Evolutionary conservation across 2,888 invertebrate genomes (phyloP), one percentile per base, ranked within the genome.

Genomic region (Geotrupes spiniger): DNA sequence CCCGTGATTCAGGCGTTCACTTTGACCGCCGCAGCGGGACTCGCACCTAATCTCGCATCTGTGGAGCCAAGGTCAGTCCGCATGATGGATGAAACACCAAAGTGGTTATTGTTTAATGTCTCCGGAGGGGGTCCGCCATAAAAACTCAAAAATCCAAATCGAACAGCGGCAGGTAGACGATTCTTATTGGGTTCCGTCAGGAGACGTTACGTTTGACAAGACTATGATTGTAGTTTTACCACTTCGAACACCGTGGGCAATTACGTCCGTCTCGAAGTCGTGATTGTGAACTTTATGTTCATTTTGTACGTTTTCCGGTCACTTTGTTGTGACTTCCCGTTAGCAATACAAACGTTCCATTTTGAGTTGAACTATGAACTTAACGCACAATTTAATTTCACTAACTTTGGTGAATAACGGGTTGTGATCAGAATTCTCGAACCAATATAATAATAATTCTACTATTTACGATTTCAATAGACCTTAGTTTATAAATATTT

Each of bases 71-170:
- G 64, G 63, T 62, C 62, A 57, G 54, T 54, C 49, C 52, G 54
- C 46, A 62, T 72, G 71, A 72, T 71, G 70, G 68, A 72, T 72
- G 69, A 66, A 69, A 67, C 68, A 64, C 68, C 68, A 63, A 68
- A 71, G 69, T 70, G 69, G 70, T 72, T 72, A 72, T 72, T 71
- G 72, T 72, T 72, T 71, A 71, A 72, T 72, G 64, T 68, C 68
- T 61, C 68, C 61, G 55, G 63, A 64, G 70, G 70, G 69, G 69
- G 69, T 64, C 66, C 51, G 41, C 51, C 55, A 57, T 15, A 65
- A 62, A 64, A 64, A 64, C 54, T 59, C 51, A 49, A 60, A 60
- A 62, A 61, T 61, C 56, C 58, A 54, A 61, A 63, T 63, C 57
- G 62, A 61, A 62, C 53, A 47, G 55, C 56, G 56, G 52, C 61